phyloP scores from a whole-genome alignment of 2,113 vertebrate genomes.

The Heterocephalus glaber region DNA sequence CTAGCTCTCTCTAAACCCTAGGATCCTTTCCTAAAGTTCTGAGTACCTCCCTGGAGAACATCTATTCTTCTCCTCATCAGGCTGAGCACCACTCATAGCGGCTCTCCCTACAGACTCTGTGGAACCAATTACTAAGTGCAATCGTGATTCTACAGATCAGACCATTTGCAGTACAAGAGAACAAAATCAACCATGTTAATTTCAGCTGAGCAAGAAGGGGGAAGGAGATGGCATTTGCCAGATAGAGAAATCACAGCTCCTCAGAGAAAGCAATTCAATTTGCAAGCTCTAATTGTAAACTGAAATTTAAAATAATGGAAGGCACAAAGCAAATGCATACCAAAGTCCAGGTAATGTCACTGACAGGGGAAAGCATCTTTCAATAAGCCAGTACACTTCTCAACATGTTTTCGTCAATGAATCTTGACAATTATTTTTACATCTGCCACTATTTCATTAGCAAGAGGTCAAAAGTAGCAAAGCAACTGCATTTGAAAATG shows the following conservation, averaged over 20 bases:
- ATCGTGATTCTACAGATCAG: constrained; percentile 42
- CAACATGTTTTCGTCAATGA: background rate
- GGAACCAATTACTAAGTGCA: constrained; percentile 29
- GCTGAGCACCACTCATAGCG: background rate
- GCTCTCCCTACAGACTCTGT: background rate
- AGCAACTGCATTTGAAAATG: constrained; percentile 29
- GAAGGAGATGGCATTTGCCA: background rate
- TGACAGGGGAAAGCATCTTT: background rate
- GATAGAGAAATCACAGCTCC: constrained; percentile 57
- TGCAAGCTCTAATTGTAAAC: constrained; percentile 69
- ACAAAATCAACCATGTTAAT: constrained; percentile 62
- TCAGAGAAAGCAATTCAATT: constrained; percentile 71
- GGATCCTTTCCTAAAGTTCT: background rate
- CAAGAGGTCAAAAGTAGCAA: constrained; percentile 30
- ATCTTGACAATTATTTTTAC: constrained; percentile 20
- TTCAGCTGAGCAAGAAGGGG: background rate
- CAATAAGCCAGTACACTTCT: background rate
- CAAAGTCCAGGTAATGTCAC: constrained; percentile 49
- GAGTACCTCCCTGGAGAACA: background rate
- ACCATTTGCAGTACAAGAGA: background rate
- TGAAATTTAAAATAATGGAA: constrained; percentile 71
- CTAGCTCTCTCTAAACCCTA: constrained; percentile 7
- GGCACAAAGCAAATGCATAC: constrained; percentile 18
- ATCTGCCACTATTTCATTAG: constrained; percentile 25
- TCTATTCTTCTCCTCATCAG: background rate